A percentile compares a stretch with the other conserved stretches of the same genome.
Conservation (phyloP, 1,140 invertebrate species). For the Charaxes varanes region DNA sequence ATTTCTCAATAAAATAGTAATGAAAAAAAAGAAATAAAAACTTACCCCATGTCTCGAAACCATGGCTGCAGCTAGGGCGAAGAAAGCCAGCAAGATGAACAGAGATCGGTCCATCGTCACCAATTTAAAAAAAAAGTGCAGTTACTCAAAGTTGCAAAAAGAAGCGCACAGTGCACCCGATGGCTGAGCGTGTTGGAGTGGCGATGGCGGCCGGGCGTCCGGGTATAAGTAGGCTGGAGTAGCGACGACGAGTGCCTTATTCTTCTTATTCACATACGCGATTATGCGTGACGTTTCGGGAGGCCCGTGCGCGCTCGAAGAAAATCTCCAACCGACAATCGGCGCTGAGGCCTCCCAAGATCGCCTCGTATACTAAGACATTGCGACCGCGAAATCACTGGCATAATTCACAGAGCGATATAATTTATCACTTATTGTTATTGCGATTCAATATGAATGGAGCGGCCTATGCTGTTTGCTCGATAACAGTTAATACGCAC, state of each 20-base stretch:
- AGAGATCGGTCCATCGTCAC: constrained; percentile 30
- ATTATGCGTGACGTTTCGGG: not conserved
- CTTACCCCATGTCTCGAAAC: constrained; percentile 39
- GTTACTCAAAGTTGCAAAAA: constrained; percentile 13
- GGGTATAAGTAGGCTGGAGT: constrained; percentile 33
- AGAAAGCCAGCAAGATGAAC: constrained; percentile 23
- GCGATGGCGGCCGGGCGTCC: constrained; percentile 25
- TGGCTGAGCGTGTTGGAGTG: constrained; percentile 30
- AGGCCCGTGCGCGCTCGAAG: not conserved
- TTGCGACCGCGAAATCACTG: no score
- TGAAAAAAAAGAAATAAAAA: constrained; percentile 7
- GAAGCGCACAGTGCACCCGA: constrained; percentile 21
- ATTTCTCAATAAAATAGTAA: no score
- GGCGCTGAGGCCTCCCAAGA: not conserved
- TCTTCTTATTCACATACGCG: constrained; percentile 6
- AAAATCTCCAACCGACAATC: not conserved
- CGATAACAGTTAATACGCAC: constrained; percentile 24
- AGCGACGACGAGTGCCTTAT: constrained; percentile 16
- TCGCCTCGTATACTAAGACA: no score
- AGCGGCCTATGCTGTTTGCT: constrained; percentile 6
- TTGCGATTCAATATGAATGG: constrained; percentile 26
- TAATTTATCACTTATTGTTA: constrained; percentile 22
- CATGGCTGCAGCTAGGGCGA: constrained; percentile 28
- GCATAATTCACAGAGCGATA: no score
- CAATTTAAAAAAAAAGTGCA: constrained; percentile 3